Evolutionary conservation across 1,140 invertebrate species (phyloP).

Genomic region (Teleopsis dalmanni): DNA sequence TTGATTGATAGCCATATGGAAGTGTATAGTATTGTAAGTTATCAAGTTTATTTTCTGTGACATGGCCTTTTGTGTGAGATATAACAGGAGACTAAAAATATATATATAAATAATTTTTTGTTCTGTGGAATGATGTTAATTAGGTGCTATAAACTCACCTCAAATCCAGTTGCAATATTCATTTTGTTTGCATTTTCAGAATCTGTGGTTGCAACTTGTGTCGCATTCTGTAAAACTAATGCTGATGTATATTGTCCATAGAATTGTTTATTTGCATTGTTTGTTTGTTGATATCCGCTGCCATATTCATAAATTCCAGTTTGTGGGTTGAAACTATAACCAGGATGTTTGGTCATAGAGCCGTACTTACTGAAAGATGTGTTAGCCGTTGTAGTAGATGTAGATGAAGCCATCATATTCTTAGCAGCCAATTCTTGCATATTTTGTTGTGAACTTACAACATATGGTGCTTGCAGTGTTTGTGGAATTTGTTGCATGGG

Average conservation of each 20-base stretch:
- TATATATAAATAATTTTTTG: not conserved
- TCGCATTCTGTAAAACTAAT: slow-evolving; percentile 19
- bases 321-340: slow-evolving; percentile 37
- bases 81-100: slow-evolving; percentile 29
- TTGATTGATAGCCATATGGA: slow-evolving; percentile 36
- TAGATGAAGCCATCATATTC: too few relatives aligned
- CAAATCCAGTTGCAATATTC: slow-evolving; percentile 33
- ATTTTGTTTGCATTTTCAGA: slow-evolving; percentile 29
- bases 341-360: slow-evolving; percentile 30
- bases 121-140: not conserved
- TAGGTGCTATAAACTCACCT: slow-evolving; percentile 22
- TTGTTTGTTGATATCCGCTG: slow-evolving; percentile 34
- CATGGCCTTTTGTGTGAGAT: slow-evolving; percentile 28
- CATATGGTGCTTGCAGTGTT: not conserved
- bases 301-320: slow-evolving; percentile 37
- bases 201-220: slow-evolving; percentile 29
- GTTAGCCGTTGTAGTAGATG: not conserved
- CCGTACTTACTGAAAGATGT: not conserved
- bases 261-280: slow-evolving; percentile 13
- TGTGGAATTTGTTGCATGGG: too few relatives aligned
- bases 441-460: not conserved
- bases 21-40: slow-evolving; percentile 27
- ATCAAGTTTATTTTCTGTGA: not conserved
- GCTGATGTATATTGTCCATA: slow-evolving; percentile 29
- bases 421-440: too few relatives aligned